A percentile compares a stretch with the other conserved stretches of the same genome.
Evolutionary conservation across 2,797 vertebrate species (phyloP).

Genomic region (Oreortyx pictus): DNA sequence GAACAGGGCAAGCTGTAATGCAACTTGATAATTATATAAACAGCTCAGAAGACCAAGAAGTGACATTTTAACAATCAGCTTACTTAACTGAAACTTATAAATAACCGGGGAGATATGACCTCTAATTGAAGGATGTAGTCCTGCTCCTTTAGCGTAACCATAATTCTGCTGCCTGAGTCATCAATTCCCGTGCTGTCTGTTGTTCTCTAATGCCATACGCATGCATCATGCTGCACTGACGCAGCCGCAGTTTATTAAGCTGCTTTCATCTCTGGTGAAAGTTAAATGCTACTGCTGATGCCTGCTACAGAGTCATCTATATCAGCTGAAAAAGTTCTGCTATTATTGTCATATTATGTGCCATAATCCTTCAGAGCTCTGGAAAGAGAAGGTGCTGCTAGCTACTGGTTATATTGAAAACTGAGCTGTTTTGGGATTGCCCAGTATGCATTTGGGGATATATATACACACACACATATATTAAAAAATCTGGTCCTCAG

Average conservation of each 20-base stretch:
- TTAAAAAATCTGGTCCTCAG: neutral
- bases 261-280: conserved; percentile 16
- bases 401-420: conserved; percentile 13
- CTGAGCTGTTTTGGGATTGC: neutral
- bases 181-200: neutral
- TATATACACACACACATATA: neutral
- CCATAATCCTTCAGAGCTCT: conserved; percentile 6
- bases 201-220: neutral
- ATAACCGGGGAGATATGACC: neutral
- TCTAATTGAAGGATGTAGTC: neutral
- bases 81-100: conserved; percentile 5
- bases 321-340: conserved; percentile 36
- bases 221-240: conserved; percentile 21
- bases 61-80: conserved; percentile 14
- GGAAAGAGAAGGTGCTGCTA: conserved; percentile 17
- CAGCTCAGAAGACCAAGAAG: neutral
- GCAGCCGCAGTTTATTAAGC: conserved; percentile 43
- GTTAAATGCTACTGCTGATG: conserved; percentile 34
- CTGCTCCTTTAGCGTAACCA: neutral
- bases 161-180: neutral
- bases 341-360: neutral
- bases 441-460: neutral
- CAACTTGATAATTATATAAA: conserved; percentile 4
- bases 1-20: neutral
- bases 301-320: conserved; percentile 28